phyloP scores from a whole-genome alignment of 2,113 vertebrate species.

The Corydoras maculifer region DNA sequence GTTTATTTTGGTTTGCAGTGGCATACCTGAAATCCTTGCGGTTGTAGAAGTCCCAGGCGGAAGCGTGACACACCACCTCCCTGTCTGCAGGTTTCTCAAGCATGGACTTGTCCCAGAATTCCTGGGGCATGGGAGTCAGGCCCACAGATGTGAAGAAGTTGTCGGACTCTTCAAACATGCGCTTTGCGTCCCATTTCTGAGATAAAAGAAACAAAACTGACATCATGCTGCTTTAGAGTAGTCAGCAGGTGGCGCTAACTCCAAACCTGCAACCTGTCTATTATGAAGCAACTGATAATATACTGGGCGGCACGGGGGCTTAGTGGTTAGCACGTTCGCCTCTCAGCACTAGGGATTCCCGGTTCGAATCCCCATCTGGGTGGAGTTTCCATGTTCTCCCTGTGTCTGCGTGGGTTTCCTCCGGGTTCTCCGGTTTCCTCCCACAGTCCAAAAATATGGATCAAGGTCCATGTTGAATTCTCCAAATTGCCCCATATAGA shows the following conservation, averaged over 20 bases:
- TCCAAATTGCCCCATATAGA: too few relatives aligned
- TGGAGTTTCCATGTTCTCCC: too few relatives aligned
- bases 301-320: too few relatives aligned
- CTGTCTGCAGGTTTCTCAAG: conserved; percentile 78
- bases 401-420: too few relatives aligned
- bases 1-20: conserved; percentile 43
- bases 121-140: conserved; percentile 75
- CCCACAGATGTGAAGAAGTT: conserved; percentile 86
- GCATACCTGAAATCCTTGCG: conserved; percentile 95
- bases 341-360: too few relatives aligned
- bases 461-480: too few relatives aligned
- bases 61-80: conserved; percentile 93
- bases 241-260: background rate
- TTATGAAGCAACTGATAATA: too few relatives aligned
- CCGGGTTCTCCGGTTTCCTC: too few relatives aligned
- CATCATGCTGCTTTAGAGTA: background rate
- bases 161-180: conserved; percentile 86
- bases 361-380: too few relatives aligned
- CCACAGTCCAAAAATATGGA: too few relatives aligned
- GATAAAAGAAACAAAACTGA: background rate
- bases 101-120: conserved; percentile 90
- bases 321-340: too few relatives aligned
- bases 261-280: too few relatives aligned
- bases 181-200: conserved; percentile 79
- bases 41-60: conserved; percentile 98